These are phyloP conservation scores for Pampusana beccarii DNA, from an alignment of 2,113 vertebrate genomes.

Conservation along the genomic window DNA sequence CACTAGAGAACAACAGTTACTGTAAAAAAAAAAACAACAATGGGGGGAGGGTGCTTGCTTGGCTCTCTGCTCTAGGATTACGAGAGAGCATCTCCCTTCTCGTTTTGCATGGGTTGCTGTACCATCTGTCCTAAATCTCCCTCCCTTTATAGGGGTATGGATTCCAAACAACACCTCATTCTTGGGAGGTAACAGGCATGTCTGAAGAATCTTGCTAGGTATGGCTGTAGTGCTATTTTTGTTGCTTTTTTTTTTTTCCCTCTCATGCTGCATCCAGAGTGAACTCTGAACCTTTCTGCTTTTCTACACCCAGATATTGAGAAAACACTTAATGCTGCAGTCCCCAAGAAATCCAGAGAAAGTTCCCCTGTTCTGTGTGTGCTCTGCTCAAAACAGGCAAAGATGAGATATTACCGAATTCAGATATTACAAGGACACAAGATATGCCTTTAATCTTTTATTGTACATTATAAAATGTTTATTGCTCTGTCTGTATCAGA, in stretches of 20 bases:
- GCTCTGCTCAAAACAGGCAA: not conserved
- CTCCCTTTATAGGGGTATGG: slow-evolving; percentile 60
- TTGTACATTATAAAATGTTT: slow-evolving; percentile 82
- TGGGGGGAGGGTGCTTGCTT: not conserved
- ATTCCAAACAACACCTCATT: slow-evolving; percentile 61
- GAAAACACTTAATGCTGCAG: not conserved
- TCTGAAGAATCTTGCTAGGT: not conserved
- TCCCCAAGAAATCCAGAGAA: not conserved
- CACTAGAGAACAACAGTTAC: not conserved
- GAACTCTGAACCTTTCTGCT: not conserved
- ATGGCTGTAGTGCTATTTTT: not conserved
- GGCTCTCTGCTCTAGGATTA: slow-evolving; percentile 45
- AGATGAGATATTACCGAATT: not conserved
- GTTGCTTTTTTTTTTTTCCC: not conserved
- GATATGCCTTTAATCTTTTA: slow-evolving; percentile 74
- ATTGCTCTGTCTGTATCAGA: slow-evolving; percentile 82
- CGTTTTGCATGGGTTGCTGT: slow-evolving; percentile 63
- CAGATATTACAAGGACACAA: not conserved
- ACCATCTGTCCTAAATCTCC: slow-evolving; percentile 74
- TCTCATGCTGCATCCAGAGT: not conserved
- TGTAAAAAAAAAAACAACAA: not conserved
- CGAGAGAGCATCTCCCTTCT: slow-evolving; percentile 68
- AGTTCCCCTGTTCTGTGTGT: not conserved
- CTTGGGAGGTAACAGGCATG: slow-evolving; percentile 47
- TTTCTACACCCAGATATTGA: not conserved